Conservation (phyloP, 2,113 vertebrate species). For the Elephas maximus region DNA sequence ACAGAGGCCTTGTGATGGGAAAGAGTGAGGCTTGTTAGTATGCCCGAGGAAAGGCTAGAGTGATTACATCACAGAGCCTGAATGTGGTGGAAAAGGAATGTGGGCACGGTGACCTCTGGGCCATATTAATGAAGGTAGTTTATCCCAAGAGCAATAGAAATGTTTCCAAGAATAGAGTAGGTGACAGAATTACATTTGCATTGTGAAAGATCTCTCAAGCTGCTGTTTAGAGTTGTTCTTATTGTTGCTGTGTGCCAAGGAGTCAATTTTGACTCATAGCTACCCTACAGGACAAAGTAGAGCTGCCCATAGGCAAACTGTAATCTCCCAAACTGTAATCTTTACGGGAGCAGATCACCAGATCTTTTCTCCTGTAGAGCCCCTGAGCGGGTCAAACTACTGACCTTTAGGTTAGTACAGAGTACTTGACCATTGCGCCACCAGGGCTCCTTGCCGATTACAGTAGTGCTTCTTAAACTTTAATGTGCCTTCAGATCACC, state of each 20-base stretch:
- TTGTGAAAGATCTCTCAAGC: not conserved
- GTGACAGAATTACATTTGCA: not conserved
- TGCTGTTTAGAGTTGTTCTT: not conserved
- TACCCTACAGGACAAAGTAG: not conserved
- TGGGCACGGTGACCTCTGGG: not conserved
- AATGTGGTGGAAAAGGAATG: not conserved
- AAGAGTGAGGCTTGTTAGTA: fast-evolving
- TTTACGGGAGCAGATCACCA: too few species aligned
- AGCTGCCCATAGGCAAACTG: not conserved
- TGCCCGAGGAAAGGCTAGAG: not conserved
- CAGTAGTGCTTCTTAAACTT: too few species aligned
- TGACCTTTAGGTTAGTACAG: too few species aligned
- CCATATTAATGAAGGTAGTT: not conserved
- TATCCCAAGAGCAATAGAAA: not conserved
- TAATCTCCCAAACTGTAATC: not conserved
- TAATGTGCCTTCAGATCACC: too few species aligned
- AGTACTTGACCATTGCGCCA: too few species aligned
- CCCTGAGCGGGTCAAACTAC: too few species aligned
- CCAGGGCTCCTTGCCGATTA: too few species aligned
- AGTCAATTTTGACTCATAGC: not conserved
- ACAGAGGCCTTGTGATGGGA: not conserved
- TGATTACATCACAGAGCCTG: not conserved
- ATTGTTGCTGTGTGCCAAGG: not conserved
- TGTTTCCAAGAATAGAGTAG: not conserved
- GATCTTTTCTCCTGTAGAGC: too few species aligned